Conservation (phyloP, 37 sponge, comb jelly and placozoan species). For the Geodia barretti region DNA sequence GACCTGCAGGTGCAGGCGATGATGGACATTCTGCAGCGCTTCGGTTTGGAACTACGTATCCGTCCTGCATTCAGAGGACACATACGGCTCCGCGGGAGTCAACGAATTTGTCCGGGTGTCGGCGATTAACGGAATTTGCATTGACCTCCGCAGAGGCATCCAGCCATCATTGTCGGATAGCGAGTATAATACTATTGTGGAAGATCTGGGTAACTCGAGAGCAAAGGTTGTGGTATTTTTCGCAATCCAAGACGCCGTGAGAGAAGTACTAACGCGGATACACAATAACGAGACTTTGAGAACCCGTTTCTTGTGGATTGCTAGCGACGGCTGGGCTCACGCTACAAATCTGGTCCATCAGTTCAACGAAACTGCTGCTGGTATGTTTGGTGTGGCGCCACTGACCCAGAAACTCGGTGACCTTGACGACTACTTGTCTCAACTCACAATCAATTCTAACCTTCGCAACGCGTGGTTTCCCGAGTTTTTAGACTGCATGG, state of each 20-base stretch:
- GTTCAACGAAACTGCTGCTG: constrained; percentile 19
- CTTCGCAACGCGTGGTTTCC: constrained; percentile 75
- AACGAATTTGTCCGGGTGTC: constrained; percentile 36
- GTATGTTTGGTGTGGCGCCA: constrained; percentile 50
- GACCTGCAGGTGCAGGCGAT: constrained; percentile 84
- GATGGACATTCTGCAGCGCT: constrained; percentile 59
- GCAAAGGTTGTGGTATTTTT: constrained; percentile 68
- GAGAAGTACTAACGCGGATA: constrained; percentile 10
- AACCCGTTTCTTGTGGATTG: constrained; percentile 75
- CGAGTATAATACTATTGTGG: constrained; percentile 8
- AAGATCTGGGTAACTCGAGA: constrained; percentile 11
- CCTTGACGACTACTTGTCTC: constrained; percentile 70
- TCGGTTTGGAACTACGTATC: constrained; percentile 76
- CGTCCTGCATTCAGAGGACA: constrained; percentile 43
- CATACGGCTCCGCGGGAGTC: constrained; percentile 69
- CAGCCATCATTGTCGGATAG: constrained; percentile 2
- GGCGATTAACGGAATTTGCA: constrained; percentile 42
- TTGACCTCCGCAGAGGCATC: constrained; percentile 47
- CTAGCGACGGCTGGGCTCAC: constrained; percentile 85
- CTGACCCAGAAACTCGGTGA: constrained; percentile 20
- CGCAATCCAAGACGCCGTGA: constrained; percentile 31
- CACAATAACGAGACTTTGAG: background rate
- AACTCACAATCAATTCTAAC: constrained; percentile 59
- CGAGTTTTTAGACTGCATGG: constrained; percentile 68
- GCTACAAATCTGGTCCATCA: background rate